Evolutionary conservation across 1,140 invertebrate genomes (phyloP), one percentile per base, ranked within the genome.

Genomic region (Holotrichia oblita): DNA sequence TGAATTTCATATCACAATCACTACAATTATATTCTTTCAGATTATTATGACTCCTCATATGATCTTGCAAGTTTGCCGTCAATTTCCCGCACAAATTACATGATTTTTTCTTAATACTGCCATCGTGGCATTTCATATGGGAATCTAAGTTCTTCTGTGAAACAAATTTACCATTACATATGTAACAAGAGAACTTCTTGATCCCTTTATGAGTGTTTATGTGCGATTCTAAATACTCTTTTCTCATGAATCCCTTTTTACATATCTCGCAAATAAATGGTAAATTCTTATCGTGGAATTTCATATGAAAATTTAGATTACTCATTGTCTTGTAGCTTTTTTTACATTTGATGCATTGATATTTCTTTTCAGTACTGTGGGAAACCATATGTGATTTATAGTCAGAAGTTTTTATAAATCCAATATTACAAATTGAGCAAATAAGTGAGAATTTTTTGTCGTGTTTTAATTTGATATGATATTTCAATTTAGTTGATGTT

Each of bases 221-320:
- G 78, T 86, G 85, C 2, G 84, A 82, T 82, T 86, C 84, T 14
- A 84, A 78, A 78, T 86, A 85, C 77, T 86, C 85, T 64, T 85
- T 85, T 12, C 85, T 48, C 81, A 85, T 82, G 73, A 85, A 86
- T 17, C 84, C 84, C 80, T 84, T 86, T n/a, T 82, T 79, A 73
- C 85, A 86, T 20, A 84, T 81, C 4, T 64, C 12, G 77, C 85
- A 86, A 10, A 48, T 80, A 69, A 80, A 85, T 1, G 85, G 85
- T 48, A 85, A 72, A 40, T 78, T 79, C 17, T 81, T 79, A 72
- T 81, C 80, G 77, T 86, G 86, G 44, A 82, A 80, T 80, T 86
- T 87, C 79, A 84, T 83, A 77, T 87, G 86, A 73, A 85, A 85
- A 72, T 85, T 85, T 41, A 87, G 80, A 76, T 86, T 86, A 64